A percentile compares a stretch with the other conserved stretches of the same genome.
phyloP scores from a whole-genome alignment of 2,888 invertebrate species.

The Acrocera orbiculus region DNA sequence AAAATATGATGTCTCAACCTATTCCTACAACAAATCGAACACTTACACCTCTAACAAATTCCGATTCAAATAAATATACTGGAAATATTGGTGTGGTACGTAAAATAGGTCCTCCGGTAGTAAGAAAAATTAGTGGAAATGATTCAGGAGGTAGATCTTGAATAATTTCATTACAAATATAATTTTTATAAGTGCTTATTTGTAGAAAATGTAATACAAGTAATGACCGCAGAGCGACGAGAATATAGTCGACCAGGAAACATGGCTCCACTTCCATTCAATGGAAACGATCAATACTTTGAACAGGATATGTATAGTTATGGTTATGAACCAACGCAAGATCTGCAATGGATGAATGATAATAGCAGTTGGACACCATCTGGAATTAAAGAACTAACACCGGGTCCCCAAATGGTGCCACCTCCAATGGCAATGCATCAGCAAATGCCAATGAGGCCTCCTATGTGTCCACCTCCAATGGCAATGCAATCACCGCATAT shows the following conservation, averaged over 20 bases:
- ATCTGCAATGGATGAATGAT: constrained; percentile 48
- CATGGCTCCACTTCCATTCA: constrained; percentile 30
- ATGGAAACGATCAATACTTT: constrained; percentile 32
- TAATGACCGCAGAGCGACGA: constrained; percentile 79
- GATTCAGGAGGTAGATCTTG: too few species aligned
- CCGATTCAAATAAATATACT: constrained; percentile 46
- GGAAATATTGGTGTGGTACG: constrained; percentile 35
- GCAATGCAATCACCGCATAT: constrained; percentile 16
- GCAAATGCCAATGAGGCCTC: constrained; percentile 19
- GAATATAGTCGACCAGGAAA: constrained; percentile 54
- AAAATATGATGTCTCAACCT: constrained; percentile 26
- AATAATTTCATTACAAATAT: too few species aligned
- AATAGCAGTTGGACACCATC: constrained; percentile 43
- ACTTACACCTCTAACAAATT: constrained; percentile 14
- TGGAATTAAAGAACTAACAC: constrained; percentile 52
- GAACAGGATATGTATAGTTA: constrained; percentile 31
- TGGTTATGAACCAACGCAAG: constrained; percentile 55
- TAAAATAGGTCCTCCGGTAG: constrained; percentile 41
- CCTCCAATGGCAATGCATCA: constrained; percentile 20
- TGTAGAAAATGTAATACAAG: constrained; percentile 83
- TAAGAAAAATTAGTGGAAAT: too few species aligned
- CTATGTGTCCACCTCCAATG: constrained; percentile 16
- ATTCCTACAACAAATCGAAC: constrained; percentile 17
- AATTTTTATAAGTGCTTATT: too few species aligned
- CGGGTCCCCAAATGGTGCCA: constrained; percentile 34